Evolutionary conservation across 1,140 invertebrate species (phyloP), one percentile per base, ranked within the genome.

Genomic region (Drosophila subobscura): DNA sequence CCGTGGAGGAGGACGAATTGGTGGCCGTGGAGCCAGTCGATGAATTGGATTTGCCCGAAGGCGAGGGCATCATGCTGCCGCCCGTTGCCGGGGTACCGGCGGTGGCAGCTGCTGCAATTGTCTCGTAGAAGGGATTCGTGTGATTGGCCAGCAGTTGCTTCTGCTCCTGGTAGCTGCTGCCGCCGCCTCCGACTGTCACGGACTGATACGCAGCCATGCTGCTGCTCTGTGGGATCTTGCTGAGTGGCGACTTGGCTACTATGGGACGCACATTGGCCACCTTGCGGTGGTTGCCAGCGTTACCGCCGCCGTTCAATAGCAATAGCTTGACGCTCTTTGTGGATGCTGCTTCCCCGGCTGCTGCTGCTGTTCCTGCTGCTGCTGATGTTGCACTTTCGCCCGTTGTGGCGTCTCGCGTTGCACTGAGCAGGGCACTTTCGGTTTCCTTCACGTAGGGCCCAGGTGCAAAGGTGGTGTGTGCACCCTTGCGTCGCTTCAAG

Each of bases 381-480:
- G 57, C 23, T 49, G 53, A 23, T 58, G 79, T 45, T 81, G 85
- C 85, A 89, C 86, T 89, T 89, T 89, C 86, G 58, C 75, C 65
- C 37, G 67, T 27, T 20, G 49, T 51, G 14, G 68, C 52, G 33
- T 12, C 33, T 77, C 60, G 72, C 41, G 49, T 58, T 85, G 78
- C 79, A 85, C 57, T 58, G 90, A 88, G 53, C 27, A 85, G 72
- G 51, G 90, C 79, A 89, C 83, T 90, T 61, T 93, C 92, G 47
- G 93, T 93, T 84, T 95, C 94, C 92, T 95, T 95, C 37, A 96
- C 95, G 81, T 94, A 95, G 42, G 95, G 95, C 90, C 96, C 96
- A 68, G 96, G 96, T 93, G 96, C 96, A 83, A 97, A 97, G 20
- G 96, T 97, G 5, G 96, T 96, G 75, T 97, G 95, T 8, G 95